Percentiles rank a stretch among this genome's conserved stretches.
phyloP scores from a whole-genome alignment of 2,113 vertebrate species.

The Pluvialis apricaria region DNA sequence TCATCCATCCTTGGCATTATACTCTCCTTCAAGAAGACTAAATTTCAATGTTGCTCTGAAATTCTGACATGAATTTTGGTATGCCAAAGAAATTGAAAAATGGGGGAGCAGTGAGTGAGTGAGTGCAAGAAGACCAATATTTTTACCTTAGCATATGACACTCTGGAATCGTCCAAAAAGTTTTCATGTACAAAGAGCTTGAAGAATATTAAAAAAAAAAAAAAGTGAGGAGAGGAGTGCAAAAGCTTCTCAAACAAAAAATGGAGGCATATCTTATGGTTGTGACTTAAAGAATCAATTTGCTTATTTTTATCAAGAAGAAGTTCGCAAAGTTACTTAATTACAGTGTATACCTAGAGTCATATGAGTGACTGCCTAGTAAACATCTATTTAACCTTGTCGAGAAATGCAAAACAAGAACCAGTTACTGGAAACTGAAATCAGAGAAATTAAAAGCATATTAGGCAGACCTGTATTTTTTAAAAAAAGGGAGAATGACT shows the following conservation, averaged over 20 bases:
- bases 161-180: neutral
- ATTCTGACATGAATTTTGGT: neutral
- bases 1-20: neutral
- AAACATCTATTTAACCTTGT: neutral
- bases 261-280: neutral
- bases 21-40: neutral
- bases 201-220: neutral
- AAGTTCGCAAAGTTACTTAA: neutral
- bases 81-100: neutral
- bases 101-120: neutral
- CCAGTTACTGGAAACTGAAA: neutral
- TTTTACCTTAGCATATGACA: neutral
- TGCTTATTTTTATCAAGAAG: neutral
- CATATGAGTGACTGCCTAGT: neutral
- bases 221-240: neutral
- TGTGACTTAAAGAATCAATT: neutral
- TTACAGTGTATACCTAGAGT: neutral
- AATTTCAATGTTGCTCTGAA: neutral
- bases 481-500: neutral
- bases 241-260: neutral
- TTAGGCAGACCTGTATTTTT: neutral
- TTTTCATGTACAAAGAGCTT: neutral
- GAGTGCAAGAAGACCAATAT: neutral
- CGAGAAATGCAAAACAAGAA: neutral
- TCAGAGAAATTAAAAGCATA: neutral